Evolutionary conservation across 2,797 vertebrate genomes (phyloP).

Genomic region (Coendou prehensilis): DNA sequence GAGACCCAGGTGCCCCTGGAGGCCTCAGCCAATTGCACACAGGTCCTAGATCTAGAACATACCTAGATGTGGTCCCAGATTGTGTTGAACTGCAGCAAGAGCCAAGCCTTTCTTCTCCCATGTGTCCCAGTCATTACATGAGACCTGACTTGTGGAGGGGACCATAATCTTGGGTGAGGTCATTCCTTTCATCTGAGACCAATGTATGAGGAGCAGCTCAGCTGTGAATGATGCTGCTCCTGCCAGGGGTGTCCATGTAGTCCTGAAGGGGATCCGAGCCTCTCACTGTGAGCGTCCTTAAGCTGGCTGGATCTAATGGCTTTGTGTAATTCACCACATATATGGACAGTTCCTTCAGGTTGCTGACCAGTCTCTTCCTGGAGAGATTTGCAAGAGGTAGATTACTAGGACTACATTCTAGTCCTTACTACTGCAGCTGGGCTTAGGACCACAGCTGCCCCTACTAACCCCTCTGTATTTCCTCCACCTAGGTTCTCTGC

Average conservation of each 20-base stretch:
- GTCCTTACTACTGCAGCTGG: not conserved
- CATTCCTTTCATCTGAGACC: not conserved
- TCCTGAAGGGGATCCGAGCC: not conserved
- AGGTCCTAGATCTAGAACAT: not conserved
- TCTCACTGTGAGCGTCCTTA: not conserved
- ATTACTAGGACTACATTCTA: not conserved
- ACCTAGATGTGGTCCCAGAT: not conserved
- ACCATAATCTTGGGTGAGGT: not conserved
- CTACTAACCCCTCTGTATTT: not conserved
- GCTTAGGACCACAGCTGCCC: not conserved
- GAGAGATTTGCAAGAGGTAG: not conserved
- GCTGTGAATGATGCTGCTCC: not conserved
- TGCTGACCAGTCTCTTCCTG: not conserved
- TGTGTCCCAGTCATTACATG: not conserved
- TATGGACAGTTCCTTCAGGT: not conserved
- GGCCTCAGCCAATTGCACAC: not conserved
- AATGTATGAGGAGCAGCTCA: not conserved
- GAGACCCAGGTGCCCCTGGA: not conserved
- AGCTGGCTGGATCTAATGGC: not conserved
- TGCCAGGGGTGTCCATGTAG: not conserved
- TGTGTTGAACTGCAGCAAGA: not conserved
- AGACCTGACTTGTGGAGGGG: not conserved
- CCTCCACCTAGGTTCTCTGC: not conserved
- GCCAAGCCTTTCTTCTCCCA: not conserved
- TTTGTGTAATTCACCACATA: not conserved